Percentiles rank a stretch among this genome's conserved stretches.
Conservation (phyloP, 2,888 invertebrate species). For the Hololepta plana region DNA sequence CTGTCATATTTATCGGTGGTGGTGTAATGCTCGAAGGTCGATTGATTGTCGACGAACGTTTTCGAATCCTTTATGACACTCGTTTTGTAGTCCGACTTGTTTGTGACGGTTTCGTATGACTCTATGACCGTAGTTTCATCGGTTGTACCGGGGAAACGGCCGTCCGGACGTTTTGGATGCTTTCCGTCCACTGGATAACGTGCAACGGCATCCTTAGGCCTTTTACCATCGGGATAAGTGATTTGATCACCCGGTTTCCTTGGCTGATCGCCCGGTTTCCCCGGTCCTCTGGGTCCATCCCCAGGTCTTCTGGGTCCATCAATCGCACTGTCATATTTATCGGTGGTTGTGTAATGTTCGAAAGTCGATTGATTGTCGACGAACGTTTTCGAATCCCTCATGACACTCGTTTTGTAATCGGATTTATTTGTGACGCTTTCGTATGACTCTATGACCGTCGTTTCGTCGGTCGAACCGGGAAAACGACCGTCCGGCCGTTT, state of each 20-base stretch:
- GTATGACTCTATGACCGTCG: slow-evolving; percentile 14
- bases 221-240: slow-evolving; percentile 1
- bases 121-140: slow-evolving; percentile 15
- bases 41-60: slow-evolving; percentile 15
- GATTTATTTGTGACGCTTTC: slow-evolving; percentile 14
- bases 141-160: slow-evolving; percentile 3
- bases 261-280: too few species aligned
- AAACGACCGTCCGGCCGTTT: background rate
- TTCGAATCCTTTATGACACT: slow-evolving; percentile 15
- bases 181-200: slow-evolving; percentile 1
- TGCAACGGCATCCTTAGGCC: slow-evolving; percentile 4
- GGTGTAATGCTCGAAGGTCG: slow-evolving; percentile 10
- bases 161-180: slow-evolving; percentile 2
- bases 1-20: slow-evolving; percentile 3
- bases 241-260: slow-evolving; percentile 4
- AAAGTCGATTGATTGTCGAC: slow-evolving; percentile 15
- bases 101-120: slow-evolving; percentile 14
- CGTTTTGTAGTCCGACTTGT: slow-evolving; percentile 15
- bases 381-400: slow-evolving; percentile 15
- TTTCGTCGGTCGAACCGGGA: slow-evolving; percentile 12
- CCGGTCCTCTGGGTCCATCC: slow-evolving; percentile 4
- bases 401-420: slow-evolving; percentile 15
- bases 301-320: slow-evolving; percentile 4
- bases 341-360: slow-evolving; percentile 6
- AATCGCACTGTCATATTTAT: slow-evolving; percentile 3